Evolutionary conservation across 2,797 vertebrate species (phyloP).

Genomic region (Gadopsis marmoratus): DNA sequence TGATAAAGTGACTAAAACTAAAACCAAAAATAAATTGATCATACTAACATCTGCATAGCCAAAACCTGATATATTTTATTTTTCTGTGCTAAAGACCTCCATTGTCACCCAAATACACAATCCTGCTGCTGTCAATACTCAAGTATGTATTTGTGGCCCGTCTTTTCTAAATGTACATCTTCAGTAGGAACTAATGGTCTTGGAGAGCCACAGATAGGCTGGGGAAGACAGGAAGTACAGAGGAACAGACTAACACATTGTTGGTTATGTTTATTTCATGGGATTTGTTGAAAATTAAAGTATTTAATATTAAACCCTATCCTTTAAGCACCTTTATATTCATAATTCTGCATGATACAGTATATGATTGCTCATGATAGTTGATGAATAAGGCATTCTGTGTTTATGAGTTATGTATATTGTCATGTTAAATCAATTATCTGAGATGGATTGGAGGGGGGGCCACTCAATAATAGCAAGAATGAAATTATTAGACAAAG

Average conservation of each 20-base stretch:
- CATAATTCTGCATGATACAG: background rate
- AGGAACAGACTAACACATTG: background rate
- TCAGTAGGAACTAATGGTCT: background rate
- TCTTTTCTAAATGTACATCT: background rate
- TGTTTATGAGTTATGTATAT: background rate
- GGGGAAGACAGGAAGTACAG: background rate
- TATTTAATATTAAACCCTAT: background rate
- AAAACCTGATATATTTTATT: background rate
- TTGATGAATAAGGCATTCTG: background rate
- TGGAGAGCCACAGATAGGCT: background rate
- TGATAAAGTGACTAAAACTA: background rate
- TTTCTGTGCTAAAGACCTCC: background rate
- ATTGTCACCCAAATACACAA: fast-evolving
- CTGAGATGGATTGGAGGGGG: conserved; percentile 5
- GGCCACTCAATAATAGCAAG: background rate
- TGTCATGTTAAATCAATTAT: background rate
- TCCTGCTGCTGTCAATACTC: conserved; percentile 1
- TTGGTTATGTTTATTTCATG: background rate
- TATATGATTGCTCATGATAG: background rate
- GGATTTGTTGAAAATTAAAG: background rate
- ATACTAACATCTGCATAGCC: background rate
- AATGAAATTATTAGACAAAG: background rate
- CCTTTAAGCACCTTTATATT: background rate
- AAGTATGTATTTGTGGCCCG: background rate
- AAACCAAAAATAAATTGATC: background rate